Evolutionary conservation across 53 echinoderm and acorn worm genomes (phyloP), one percentile per base, ranked within the genome.

Genomic region (Holothuria leucospilota): DNA sequence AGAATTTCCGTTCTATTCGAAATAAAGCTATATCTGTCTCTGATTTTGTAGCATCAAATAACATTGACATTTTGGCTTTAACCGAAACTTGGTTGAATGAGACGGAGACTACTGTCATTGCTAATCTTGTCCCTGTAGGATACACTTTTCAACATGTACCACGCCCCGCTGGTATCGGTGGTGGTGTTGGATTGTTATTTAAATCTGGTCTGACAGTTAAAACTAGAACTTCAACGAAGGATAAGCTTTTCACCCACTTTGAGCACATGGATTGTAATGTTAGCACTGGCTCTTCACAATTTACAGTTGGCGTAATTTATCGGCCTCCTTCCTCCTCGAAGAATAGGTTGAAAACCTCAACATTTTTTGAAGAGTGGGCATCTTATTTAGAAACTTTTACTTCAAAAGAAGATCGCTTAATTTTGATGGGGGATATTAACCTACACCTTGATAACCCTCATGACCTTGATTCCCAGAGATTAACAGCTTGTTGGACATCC

Each of bases 311-410:
- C 41, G 62, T 73, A 28, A 62, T 73, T 60, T 86, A 86, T 62
- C 75, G 74, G 30, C 86, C 75, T 59, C 86, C 74, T 59, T n/a
- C 62, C 59, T 86, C 78, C 78, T 59, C 73, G 18, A 73, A 61
- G 41, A 86, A 61, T 38, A 38, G 86, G 28, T 62, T 73, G 25
- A 71, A 71, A 29, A 86, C 41, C 75, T 59, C 73, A 23, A 20
- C 30, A 62, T 86, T 86, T 63, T 74, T 86, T 23, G 62, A 73
- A 20, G 86, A 86, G 26, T 86, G 86, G 86, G 39, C 74, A 74
- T 62, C 52, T 18, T 42, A 64, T 41, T 65, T 64, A 15, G 82
- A 82, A 39, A 12, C 82, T 82, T 20, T 82, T 39, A 65, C 42
- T 23, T 13, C 63, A 12, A 64, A 23, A 42, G 46, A 82, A 39